Evolutionary conservation across 2,888 invertebrate genomes (phyloP).

Genomic region (Ptychoptera albimana): DNA sequence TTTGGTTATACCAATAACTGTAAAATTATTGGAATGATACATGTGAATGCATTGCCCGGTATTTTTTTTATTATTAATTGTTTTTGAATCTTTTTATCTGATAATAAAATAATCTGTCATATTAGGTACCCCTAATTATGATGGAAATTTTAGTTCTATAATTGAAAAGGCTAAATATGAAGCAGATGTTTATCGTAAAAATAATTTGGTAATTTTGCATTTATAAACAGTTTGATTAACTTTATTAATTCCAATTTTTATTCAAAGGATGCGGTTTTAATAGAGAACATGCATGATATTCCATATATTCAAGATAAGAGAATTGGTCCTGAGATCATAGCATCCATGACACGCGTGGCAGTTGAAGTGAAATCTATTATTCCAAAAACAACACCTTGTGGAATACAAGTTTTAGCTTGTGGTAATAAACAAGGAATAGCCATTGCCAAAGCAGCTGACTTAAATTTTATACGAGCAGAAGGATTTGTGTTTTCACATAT

Average conservation of each 20-base stretch:
- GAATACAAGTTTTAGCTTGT: conserved; percentile 46
- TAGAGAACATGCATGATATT: conserved; percentile 70
- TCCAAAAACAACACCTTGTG: conserved; percentile 36
- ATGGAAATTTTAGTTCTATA: conserved; percentile 35
- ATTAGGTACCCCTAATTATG: conserved; percentile 42
- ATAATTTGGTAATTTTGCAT: conserved; percentile 36
- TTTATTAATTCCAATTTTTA: neutral
- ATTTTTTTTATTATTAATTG: conserved; percentile 11
- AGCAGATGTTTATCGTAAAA: conserved; percentile 40
- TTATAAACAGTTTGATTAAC: neutral
- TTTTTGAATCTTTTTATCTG: neutral
- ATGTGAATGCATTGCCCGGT: conserved; percentile 54
- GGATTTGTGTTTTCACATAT: conserved; percentile 65
- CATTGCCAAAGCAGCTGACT: conserved; percentile 48
- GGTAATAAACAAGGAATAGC: conserved; percentile 62
- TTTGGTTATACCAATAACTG: conserved; percentile 29
- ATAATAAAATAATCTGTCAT: neutral
- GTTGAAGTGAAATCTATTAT: conserved; percentile 38
- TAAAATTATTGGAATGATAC: conserved; percentile 55
- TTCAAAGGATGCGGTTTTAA: conserved; percentile 45
- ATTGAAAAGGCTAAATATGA: conserved; percentile 42
- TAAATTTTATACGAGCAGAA: conserved; percentile 61
- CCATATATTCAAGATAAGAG: conserved; percentile 45
- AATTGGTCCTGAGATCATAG: conserved; percentile 48
- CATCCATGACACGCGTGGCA: conserved; percentile 49